Percentiles rank a stretch among this genome's conserved stretches.
phyloP scores from a whole-genome alignment of 2,113 vertebrate species.

The Podarcis raffonei region DNA sequence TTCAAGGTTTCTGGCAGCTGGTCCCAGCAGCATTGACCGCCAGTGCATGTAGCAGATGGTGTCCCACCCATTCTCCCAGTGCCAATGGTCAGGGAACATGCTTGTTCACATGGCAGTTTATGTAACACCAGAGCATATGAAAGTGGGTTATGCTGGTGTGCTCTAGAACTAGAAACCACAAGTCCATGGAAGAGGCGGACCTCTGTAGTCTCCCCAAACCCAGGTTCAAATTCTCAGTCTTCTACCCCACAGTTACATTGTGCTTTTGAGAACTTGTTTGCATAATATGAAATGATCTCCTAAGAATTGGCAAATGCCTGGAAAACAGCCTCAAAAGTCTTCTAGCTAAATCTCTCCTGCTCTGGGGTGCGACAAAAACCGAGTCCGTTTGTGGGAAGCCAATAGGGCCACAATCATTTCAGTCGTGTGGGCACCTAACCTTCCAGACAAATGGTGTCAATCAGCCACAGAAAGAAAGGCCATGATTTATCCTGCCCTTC shows the following conservation, averaged over 20 bases:
- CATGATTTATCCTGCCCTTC: not conserved
- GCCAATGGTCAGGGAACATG: too few species aligned
- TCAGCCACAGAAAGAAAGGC: not conserved
- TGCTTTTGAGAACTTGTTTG: not conserved
- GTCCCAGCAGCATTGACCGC: not conserved
- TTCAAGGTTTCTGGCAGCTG: not conserved
- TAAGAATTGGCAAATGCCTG: not conserved
- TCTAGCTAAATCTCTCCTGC: not conserved
- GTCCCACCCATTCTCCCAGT: not conserved
- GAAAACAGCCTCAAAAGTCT: not conserved
- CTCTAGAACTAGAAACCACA: not conserved
- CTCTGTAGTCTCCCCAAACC: not conserved
- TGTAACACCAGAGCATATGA: not conserved
- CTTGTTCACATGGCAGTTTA: too few species aligned
- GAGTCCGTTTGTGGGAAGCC: not conserved
- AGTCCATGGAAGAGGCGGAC: not conserved
- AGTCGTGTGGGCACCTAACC: too few species aligned
- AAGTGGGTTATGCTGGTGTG: not conserved
- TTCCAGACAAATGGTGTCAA: not conserved
- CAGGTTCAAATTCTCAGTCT: not conserved
- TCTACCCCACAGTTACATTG: not conserved
- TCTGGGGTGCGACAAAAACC: not conserved
- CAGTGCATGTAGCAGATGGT: not conserved
- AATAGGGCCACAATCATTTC: not conserved
- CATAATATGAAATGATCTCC: not conserved